Conservation (phyloP, 2,888 invertebrate species). For the Agriopis marginaria region DNA sequence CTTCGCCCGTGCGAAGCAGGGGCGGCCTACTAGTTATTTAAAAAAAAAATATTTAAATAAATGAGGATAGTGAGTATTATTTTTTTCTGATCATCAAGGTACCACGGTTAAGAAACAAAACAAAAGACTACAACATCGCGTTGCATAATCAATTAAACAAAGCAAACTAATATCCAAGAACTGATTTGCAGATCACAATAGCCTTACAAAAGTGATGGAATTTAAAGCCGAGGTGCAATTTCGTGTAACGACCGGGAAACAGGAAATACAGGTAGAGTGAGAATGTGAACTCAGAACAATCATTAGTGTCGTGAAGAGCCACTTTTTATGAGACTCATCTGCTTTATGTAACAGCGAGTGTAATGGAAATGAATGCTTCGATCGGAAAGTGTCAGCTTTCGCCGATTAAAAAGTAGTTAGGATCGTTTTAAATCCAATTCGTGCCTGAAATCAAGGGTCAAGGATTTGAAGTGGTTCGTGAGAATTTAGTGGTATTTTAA, state of each 20-base stretch:
- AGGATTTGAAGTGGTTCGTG: not conserved
- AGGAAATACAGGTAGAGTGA: slow-evolving; percentile 79
- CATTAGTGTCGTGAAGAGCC: slow-evolving; percentile 65
- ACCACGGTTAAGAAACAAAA: slow-evolving; percentile 2
- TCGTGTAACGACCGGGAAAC: slow-evolving; percentile 72
- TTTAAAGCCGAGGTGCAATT: slow-evolving; percentile 70
- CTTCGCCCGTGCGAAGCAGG: too few species aligned
- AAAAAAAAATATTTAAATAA: too few species aligned
- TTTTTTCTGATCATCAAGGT: too few species aligned
- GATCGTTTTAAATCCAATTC: slow-evolving; percentile 9
- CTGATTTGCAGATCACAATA: slow-evolving; percentile 72
- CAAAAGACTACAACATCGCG: slow-evolving; percentile 41
- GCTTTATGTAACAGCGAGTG: slow-evolving; percentile 29
- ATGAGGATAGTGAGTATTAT: too few species aligned
- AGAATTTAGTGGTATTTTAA: too few species aligned
- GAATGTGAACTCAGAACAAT: slow-evolving; percentile 58
- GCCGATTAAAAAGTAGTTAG: slow-evolving; percentile 28
- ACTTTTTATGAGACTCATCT: slow-evolving; percentile 32
- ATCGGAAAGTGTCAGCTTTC: slow-evolving; percentile 28
- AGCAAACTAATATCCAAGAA: slow-evolving; percentile 72
- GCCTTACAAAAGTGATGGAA: slow-evolving; percentile 64
- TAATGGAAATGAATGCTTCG: slow-evolving; percentile 18
- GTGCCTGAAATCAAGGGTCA: not conserved
- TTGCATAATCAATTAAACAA: slow-evolving; percentile 58
- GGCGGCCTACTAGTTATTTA: too few species aligned